Evolutionary conservation across 2,113 vertebrate species (phyloP).

Genomic region (Danio rerio): GRCz12tu NC_133199.1:36931501-36932000

Average conservation of each 20-base stretch:
- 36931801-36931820: not conserved
- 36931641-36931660: no score
- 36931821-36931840: not conserved
- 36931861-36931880: not conserved
- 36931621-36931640: no score
- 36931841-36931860: not conserved
- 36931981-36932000: not conserved
- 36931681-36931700: slow-evolving; percentile 4
- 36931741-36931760: not conserved
- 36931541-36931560: no score
- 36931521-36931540: no score
- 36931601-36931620: no score
- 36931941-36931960: not conserved
- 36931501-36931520: no score
- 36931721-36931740: slow-evolving; percentile 11
- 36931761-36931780: slow-evolving; percentile 25
- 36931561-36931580: no score
- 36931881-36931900: not conserved
- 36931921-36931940: not conserved
- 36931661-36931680: not conserved
- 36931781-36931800: slow-evolving; percentile 13
- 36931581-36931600: no score
- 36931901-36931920: not conserved
- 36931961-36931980: not conserved
- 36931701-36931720: slow-evolving; percentile 40